A percentile compares a stretch with the other conserved stretches of the same genome.
These are phyloP conservation scores for Pteropus rufus DNA, from an alignment of 2,797 vertebrate species.

Conservation along the genomic window DNA sequence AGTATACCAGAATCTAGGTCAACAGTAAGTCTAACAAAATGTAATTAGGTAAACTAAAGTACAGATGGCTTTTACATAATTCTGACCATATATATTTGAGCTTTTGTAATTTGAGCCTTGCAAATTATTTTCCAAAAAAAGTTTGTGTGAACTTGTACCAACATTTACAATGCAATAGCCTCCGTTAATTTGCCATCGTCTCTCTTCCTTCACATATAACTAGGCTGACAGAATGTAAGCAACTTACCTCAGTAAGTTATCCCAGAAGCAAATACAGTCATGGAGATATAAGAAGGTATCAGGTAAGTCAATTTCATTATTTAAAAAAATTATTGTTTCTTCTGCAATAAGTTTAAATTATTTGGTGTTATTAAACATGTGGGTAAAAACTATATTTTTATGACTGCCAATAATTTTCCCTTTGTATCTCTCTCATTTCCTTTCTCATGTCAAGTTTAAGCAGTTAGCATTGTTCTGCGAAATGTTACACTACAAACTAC, in stretches of 20 bases:
- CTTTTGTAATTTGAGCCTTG: conserved; percentile 5
- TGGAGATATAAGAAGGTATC: neutral
- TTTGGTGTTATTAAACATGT: neutral
- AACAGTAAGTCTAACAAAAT: conserved; percentile 48
- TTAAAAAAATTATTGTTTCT: neutral
- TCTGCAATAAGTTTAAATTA: neutral
- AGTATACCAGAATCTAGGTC: conserved; percentile 26
- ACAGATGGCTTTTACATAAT: conserved; percentile 59
- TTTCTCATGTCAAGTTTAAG: neutral
- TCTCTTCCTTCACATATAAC: neutral
- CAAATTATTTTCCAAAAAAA: conserved; percentile 32
- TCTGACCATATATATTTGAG: conserved; percentile 14
- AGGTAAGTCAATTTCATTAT: neutral
- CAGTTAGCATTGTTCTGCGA: neutral
- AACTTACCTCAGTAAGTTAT: neutral
- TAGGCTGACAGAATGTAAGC: neutral
- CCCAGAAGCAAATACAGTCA: neutral
- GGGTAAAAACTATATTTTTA: neutral
- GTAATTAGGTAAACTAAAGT: conserved; percentile 42
- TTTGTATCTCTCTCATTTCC: neutral
- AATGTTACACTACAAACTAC: neutral
- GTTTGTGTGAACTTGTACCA: neutral
- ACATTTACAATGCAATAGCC: neutral
- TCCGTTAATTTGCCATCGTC: neutral
- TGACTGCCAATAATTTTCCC: neutral